Base-by-base conservation (phyloP, 2,797 vertebrate genomes). In the Pachyuromys duprasi region DNA sequence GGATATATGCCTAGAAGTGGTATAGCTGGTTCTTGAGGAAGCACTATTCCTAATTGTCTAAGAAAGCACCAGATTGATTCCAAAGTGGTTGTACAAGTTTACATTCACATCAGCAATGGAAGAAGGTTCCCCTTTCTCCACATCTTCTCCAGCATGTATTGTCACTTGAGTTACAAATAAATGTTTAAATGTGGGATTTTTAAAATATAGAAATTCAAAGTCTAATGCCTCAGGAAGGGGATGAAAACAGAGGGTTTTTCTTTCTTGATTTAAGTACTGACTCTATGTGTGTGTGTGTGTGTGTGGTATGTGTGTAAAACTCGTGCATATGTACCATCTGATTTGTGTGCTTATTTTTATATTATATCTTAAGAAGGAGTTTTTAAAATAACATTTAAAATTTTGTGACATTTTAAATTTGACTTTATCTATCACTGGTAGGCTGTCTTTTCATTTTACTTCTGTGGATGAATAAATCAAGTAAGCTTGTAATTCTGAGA, bases 301-400 rank as follows among this genome's bases (percentile, higher is more conserved):
- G 69, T 36, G 8, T 36, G 67, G 14, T 69, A 31, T 69, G 67
- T 18, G 14, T 36, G n/a, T 70, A 0, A 5, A 91, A 57, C 72
- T 74, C 31, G 33, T 65, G 14, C 53, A 81, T 33, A 33, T 42
- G 2, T 72, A 24, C 13, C 8, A 94, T 91, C 8, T 82, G 33
- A 84, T 69, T 55, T 89, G 31, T 87, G 60, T 3, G 17, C 5
- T 45, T 94, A 80, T 87, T 53, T 55, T 0, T 78, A 22, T 86
- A 72, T 63, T 78, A 49, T 45, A 49, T 26, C 80, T 92, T 62
- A 96, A 83, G 39, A 39, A 63, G 14, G 70, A n/a, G 17, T 74
- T 90, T n/a, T 88, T 31, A 72, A 28, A 80, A 90, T 42, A 79
- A 93, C 53, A 65, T 94, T 90, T 75, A 79, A 88, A 96, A 42